Evolutionary conservation across 2,797 vertebrate genomes (phyloP).

Genomic region (Ataeniobius toweri): DNA sequence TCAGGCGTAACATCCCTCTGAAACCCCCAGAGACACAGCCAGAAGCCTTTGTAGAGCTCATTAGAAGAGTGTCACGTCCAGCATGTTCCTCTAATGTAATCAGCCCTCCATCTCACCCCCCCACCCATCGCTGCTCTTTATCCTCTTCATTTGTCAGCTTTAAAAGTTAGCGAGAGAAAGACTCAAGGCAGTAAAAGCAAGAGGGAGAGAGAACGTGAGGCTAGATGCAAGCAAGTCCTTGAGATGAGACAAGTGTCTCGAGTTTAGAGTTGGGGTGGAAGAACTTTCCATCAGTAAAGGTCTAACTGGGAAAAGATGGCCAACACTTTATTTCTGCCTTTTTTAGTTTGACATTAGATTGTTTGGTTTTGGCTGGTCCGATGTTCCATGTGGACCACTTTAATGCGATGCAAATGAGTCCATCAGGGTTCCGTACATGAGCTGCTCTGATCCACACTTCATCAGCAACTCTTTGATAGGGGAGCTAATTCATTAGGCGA

Average conservation of each 20-base stretch:
- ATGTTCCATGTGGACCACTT: conserved; percentile 26
- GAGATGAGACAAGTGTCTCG: conserved; percentile 62
- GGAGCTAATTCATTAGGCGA: conserved; percentile 7
- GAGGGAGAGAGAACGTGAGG: conserved; percentile 23
- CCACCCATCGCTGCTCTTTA: conserved; percentile 47
- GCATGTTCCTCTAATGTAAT: conserved; percentile 78
- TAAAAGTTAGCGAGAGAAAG: conserved; percentile 60
- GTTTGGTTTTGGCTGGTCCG: conserved; percentile 3
- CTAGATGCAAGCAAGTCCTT: conserved; percentile 64
- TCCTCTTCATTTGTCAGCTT: conserved; percentile 72
- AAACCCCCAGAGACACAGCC: conserved; percentile 50
- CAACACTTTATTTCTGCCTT: not conserved
- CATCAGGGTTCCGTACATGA: conserved; percentile 9
- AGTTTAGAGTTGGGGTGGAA: conserved; percentile 30
- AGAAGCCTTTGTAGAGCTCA: conserved; percentile 77
- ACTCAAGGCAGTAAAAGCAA: conserved; percentile 29
- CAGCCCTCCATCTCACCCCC: conserved; percentile 55
- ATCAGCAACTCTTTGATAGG: conserved; percentile 13
- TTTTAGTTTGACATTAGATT: conserved; percentile 5
- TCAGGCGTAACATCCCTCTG: conserved; percentile 44
- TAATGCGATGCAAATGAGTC: conserved; percentile 33
- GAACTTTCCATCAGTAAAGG: conserved; percentile 47
- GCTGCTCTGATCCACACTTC: conserved; percentile 8
- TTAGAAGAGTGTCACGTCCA: conserved; percentile 77
- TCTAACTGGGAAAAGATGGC: conserved; percentile 2